These are phyloP conservation scores for Lasioglossum albipes DNA, from an alignment of 1,140 invertebrate genomes.

Conservation along the genomic window DNA sequence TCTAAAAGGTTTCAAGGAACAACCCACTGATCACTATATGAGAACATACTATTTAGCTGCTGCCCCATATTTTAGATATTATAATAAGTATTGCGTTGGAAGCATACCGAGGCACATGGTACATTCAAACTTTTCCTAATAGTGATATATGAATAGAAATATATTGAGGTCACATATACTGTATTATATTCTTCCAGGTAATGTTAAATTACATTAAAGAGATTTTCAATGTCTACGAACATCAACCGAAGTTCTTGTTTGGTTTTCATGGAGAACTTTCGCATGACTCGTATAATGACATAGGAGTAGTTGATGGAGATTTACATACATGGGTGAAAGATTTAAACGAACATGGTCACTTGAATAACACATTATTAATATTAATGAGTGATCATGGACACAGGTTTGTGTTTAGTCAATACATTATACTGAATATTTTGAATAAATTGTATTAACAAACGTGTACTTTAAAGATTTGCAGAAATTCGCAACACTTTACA, in stretches of 20 bases:
- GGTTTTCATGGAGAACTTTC: conserved; percentile 94
- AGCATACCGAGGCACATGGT: conserved; percentile 89
- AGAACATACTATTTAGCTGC: conserved; percentile 87
- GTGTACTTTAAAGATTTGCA: conserved; percentile 84
- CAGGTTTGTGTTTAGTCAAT: conserved; percentile 79
- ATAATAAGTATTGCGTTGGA: conserved; percentile 87
- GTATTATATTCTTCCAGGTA: conserved; percentile 74
- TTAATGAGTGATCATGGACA: conserved; percentile 95
- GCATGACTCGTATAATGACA: conserved; percentile 90
- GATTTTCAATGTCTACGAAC: conserved; percentile 83
- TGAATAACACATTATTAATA: conserved; percentile 90
- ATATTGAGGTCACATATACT: neutral
- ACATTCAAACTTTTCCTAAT: conserved; percentile 50
- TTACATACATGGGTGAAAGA: conserved; percentile 83
- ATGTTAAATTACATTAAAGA: conserved; percentile 85
- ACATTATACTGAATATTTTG: neutral
- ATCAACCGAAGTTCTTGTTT: conserved; percentile 90
- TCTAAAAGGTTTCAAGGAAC: conserved; percentile 90
- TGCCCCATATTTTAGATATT: conserved; percentile 80
- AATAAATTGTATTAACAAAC: neutral
- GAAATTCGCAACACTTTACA: conserved; percentile 91
- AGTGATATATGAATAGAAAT: conserved; percentile 3
- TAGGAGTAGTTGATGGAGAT: conserved; percentile 88
- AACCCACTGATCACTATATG: conserved; percentile 96
- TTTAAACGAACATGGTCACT: conserved; percentile 82